Percentiles rank a stretch among this genome's conserved stretches.
Conservation (phyloP, 2,797 vertebrate species). For the Anas capensis region DNA sequence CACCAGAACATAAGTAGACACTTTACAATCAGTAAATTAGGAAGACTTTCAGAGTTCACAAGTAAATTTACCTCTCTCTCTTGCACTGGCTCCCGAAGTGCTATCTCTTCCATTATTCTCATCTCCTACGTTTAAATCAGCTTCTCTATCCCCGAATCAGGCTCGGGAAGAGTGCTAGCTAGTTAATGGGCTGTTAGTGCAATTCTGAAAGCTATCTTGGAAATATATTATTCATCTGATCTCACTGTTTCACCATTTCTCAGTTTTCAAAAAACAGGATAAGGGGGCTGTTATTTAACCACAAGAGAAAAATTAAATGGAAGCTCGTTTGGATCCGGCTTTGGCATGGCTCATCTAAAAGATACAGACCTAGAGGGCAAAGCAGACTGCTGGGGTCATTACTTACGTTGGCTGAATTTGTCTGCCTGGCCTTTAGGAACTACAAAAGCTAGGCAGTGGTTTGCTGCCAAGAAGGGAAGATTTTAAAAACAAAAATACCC, state of each 20-base stretch:
- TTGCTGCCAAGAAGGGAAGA: background rate
- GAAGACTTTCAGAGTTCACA: background rate
- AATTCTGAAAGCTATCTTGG: conserved; percentile 40
- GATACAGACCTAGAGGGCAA: background rate
- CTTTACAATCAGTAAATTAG: background rate
- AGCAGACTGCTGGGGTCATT: background rate
- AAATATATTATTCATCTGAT: background rate
- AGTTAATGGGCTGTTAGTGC: conserved; percentile 5
- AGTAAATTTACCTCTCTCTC: background rate
- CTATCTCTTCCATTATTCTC: background rate
- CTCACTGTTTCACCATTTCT: background rate
- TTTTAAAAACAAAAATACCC: background rate
- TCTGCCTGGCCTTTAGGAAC: background rate
- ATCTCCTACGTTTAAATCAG: background rate
- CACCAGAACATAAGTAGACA: rapidly evolving
- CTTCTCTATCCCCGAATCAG: background rate
- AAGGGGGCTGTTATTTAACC: background rate
- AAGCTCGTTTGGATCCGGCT: background rate
- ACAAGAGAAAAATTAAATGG: background rate
- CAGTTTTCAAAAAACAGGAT: background rate
- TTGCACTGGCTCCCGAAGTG: background rate
- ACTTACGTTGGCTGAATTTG: background rate
- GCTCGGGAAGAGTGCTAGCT: background rate
- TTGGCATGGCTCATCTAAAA: background rate
- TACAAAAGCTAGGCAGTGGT: background rate